phyloP scores from a whole-genome alignment of 2,797 vertebrate species.

The Hybognathus amarus region DNA sequence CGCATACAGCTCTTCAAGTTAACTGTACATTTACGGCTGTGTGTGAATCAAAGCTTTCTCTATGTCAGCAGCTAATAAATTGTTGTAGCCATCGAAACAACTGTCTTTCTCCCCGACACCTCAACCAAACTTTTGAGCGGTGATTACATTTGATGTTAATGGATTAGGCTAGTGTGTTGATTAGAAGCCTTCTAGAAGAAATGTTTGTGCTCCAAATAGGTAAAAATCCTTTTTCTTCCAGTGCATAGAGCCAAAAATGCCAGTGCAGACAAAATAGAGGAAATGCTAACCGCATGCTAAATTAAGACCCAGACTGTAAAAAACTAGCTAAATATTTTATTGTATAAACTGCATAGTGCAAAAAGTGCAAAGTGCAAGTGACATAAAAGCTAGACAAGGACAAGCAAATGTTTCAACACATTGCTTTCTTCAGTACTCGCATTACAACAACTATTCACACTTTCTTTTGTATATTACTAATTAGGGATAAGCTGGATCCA shows the following conservation, averaged over 20 bases:
- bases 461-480: not conserved
- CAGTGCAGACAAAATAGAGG: not conserved
- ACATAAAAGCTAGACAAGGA: not conserved
- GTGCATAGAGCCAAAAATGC: not conserved
- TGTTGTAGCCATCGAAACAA: constrained; percentile 42
- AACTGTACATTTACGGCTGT: constrained; percentile 50
- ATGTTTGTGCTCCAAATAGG: not conserved
- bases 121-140: constrained; percentile 52
- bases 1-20: constrained; percentile 28
- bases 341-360: not conserved
- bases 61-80: constrained; percentile 58
- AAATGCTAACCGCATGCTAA: not conserved
- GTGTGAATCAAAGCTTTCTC: constrained; percentile 56
- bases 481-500: not conserved
- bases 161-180: constrained; percentile 25
- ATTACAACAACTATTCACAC: not conserved
- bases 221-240: not conserved
- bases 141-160: constrained; percentile 52
- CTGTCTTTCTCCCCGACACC: constrained; percentile 40
- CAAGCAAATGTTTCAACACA: not conserved
- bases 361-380: not conserved
- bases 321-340: too few species aligned
- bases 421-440: not conserved
- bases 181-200: constrained; percentile 8
- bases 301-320: not conserved